Evolutionary conservation across 2,113 vertebrate species (phyloP).

Genomic region (Dromaius novaehollandiae): DNA sequence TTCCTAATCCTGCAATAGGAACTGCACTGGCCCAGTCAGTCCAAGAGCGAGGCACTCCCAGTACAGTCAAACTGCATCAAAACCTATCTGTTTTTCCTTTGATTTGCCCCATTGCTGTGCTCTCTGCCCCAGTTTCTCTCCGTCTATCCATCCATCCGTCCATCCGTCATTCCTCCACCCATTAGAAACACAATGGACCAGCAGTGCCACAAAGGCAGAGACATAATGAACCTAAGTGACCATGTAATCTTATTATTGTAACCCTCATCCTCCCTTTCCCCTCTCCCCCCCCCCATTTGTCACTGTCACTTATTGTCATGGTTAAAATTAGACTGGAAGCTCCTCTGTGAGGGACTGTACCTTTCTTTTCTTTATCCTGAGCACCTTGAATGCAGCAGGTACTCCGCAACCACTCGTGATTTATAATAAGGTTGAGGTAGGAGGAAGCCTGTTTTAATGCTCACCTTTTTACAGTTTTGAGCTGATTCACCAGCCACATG

Average conservation of each 20-base stretch:
- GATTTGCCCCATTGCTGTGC: rapidly evolving
- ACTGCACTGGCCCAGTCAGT: neutral
- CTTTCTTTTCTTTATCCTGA: neutral
- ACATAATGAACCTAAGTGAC: slow-evolving; percentile 49
- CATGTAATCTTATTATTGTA: slow-evolving; percentile 57
- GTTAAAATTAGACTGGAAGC: slow-evolving; percentile 42
- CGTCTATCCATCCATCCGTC: too few species aligned
- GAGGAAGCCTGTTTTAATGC: neutral
- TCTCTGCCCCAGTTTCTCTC: neutral
- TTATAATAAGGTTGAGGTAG: neutral
- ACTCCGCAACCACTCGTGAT: neutral
- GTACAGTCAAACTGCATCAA: neutral
- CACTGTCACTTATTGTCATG: neutral
- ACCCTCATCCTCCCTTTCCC: slow-evolving; percentile 31
- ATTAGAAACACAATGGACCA: neutral
- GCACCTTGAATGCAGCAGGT: neutral
- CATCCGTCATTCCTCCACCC: neutral
- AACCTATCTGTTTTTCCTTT: neutral
- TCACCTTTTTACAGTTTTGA: neutral
- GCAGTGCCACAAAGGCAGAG: neutral
- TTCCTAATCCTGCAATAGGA: rapidly evolving
- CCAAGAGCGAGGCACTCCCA: rapidly evolving
- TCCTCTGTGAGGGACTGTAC: neutral
- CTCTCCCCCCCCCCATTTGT: neutral
- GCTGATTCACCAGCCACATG: neutral